Evolutionary conservation across 2,113 vertebrate species (phyloP).

Genomic region (Ceratotherium simum): DNA sequence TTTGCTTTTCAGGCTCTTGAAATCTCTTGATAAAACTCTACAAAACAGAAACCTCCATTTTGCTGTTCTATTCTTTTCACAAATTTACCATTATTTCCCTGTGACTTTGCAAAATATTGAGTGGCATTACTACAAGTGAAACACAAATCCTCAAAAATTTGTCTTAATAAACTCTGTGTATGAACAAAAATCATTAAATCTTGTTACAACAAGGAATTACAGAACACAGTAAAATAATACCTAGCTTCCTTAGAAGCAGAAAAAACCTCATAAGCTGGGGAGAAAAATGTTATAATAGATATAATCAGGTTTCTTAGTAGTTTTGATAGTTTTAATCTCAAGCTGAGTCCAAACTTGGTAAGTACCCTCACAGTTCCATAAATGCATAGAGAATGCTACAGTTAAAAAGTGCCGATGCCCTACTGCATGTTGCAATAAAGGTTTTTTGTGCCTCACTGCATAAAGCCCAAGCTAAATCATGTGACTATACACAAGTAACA

Average conservation of each 20-base stretch:
- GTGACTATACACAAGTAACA: neutral
- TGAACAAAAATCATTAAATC: neutral
- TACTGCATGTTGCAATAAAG: neutral
- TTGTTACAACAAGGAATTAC: neutral
- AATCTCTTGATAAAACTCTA: neutral
- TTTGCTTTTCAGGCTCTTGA: neutral
- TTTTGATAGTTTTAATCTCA: neutral
- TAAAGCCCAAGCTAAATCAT: neutral
- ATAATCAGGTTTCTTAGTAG: neutral
- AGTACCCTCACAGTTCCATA: neutral
- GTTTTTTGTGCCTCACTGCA: neutral
- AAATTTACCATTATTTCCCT: slow-evolving; percentile 32
- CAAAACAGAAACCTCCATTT: neutral
- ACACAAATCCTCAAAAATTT: neutral
- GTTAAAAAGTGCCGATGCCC: neutral
- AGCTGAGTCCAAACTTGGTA: neutral
- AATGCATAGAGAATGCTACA: neutral
- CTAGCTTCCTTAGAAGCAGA: neutral
- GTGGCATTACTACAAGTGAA: neutral
- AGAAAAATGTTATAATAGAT: slow-evolving; percentile 20
- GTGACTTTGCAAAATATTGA: neutral
- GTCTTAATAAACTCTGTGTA: neutral
- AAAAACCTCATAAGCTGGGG: neutral
- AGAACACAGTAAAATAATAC: neutral
- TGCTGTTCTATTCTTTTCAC: neutral